Conservation (phyloP, 2,888 invertebrate species). For the Melikaiella ostensackeni region DNA sequence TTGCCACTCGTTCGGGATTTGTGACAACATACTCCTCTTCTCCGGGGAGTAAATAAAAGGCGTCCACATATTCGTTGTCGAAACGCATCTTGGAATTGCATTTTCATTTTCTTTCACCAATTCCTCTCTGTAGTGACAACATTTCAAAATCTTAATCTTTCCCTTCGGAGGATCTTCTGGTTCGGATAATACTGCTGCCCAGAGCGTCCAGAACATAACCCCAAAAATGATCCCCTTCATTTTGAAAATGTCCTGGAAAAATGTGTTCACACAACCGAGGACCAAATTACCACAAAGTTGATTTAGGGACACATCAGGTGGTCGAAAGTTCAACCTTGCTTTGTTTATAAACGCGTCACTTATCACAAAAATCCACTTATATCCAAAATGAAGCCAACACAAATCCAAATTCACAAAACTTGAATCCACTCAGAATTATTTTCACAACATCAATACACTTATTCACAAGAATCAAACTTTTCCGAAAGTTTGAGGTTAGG, state of each 20-base stretch:
- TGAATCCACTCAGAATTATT: neutral
- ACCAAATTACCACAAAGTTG: neutral
- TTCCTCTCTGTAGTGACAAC: conserved; percentile 79
- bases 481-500: neutral
- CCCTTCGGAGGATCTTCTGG: conserved; percentile 49
- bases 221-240: conserved; percentile 2
- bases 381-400: neutral
- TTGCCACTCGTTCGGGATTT: conserved; percentile 79
- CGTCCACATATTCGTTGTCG: conserved; percentile 77
- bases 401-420: neutral
- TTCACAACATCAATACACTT: neutral
- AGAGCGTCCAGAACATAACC: conserved; percentile 43
- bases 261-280: neutral
- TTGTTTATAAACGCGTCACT: conserved; percentile 1
- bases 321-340: neutral
- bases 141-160: conserved; percentile 78
- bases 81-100: conserved; percentile 63
- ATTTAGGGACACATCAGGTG: conserved; percentile 11
- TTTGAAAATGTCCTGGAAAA: neutral
- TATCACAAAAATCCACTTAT: conserved; percentile 4
- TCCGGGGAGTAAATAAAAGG: conserved; percentile 81
- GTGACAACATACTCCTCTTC: conserved; percentile 74
- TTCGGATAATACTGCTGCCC: conserved; percentile 47
- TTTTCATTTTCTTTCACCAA: conserved; percentile 71
- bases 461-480: neutral